Evolutionary conservation across 2,888 invertebrate species (phyloP).

Genomic region (Dendrolimus houi): DNA sequence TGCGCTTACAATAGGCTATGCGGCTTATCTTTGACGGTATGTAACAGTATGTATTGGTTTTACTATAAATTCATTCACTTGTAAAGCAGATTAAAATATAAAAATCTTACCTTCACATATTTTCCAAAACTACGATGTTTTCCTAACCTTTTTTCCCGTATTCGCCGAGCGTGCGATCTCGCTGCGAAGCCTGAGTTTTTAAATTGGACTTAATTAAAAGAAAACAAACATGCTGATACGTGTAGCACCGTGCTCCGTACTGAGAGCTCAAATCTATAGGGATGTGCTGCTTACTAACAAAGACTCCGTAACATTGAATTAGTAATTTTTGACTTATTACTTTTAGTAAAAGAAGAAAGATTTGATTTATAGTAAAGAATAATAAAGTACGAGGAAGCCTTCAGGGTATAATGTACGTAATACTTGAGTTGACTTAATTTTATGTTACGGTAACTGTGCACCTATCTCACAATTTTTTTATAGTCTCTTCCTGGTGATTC

Average conservation of each 20-base stretch:
- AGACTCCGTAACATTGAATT: background rate
- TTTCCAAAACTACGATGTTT: background rate
- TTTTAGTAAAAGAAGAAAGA: too few relatives aligned
- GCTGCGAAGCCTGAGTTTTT: constrained; percentile 23
- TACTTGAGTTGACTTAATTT: too few relatives aligned
- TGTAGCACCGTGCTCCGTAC: background rate
- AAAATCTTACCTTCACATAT: background rate
- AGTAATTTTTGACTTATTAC: background rate
- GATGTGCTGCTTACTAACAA: background rate
- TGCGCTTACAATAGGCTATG: too few relatives aligned
- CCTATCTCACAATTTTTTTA: too few relatives aligned
- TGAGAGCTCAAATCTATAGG: background rate
- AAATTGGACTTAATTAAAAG: constrained; percentile 50
- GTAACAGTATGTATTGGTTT: too few relatives aligned
- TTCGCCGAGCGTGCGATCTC: background rate
- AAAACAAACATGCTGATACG: constrained; percentile 27
- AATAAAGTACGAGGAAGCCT: too few relatives aligned
- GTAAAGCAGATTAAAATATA: background rate
- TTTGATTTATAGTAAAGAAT: too few relatives aligned
- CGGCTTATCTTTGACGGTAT: too few relatives aligned
- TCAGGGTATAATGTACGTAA: too few relatives aligned
- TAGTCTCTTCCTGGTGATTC: too few relatives aligned
- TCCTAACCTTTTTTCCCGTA: background rate
- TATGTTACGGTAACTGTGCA: too few relatives aligned
- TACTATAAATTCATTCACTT: background rate